Percentiles rank a stretch among this genome's conserved stretches.
These are phyloP conservation scores for Enhydra lutris DNA, from an alignment of 2,113 vertebrate genomes.

Conservation along the genomic window DNA sequence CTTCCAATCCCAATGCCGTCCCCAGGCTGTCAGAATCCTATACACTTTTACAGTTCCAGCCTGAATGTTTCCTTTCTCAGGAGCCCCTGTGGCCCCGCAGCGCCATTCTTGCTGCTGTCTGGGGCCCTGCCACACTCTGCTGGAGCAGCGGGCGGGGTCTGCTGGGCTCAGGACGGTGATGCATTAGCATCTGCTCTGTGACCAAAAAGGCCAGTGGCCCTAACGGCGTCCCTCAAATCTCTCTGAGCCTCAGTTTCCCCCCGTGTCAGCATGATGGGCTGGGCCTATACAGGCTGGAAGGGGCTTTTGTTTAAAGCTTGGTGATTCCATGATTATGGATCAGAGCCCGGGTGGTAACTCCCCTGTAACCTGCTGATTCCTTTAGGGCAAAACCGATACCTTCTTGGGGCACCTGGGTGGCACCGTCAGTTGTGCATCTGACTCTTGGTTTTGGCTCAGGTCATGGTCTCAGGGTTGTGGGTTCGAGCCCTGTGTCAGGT, in stretches of 20 bases:
- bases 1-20: background rate
- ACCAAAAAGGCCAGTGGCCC: background rate
- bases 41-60: background rate
- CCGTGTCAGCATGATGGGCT: no score
- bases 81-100: no score
- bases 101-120: fast-evolving
- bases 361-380: background rate
- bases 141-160: background rate
- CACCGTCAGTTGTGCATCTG: background rate
- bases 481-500: background rate
- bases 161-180: background rate
- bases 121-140: background rate
- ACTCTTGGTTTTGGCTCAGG: background rate
- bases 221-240: background rate
- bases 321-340: no score
- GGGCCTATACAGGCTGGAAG: fast-evolving
- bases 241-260: background rate
- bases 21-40: background rate
- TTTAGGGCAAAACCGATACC: background rate
- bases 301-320: background rate
- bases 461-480: background rate
- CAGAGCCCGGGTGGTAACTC: background rate
- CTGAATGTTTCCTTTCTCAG: background rate
- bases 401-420: background rate
- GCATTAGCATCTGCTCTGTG: background rate